Evolutionary conservation across 2,797 vertebrate species (phyloP).

Genomic region (Hypotaenidia philippensis): DNA sequence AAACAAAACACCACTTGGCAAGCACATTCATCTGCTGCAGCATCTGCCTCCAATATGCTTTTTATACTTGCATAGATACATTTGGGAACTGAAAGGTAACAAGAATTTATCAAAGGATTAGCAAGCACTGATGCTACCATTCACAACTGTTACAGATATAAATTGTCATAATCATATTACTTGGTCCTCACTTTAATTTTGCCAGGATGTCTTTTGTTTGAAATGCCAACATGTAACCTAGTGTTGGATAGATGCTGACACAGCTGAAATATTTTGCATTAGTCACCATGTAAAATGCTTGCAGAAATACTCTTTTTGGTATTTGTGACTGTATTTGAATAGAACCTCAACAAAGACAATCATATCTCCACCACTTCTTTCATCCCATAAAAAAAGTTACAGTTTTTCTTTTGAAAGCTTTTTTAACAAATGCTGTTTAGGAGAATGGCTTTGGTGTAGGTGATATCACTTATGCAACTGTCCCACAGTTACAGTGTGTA

Average conservation of each 20-base stretch:
- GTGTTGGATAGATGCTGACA: conserved; percentile 16
- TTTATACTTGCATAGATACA: background rate
- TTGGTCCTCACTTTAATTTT: background rate
- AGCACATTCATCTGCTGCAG: conserved; percentile 49
- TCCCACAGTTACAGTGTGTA: background rate
- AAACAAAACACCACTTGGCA: conserved; percentile 38
- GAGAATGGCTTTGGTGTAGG: background rate
- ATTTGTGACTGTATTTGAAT: background rate
- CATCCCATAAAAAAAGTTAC: background rate
- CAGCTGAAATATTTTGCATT: conserved; percentile 37
- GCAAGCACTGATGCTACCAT: conserved; percentile 21
- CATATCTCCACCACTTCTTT: background rate
- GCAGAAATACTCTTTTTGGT: background rate
- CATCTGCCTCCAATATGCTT: conserved; percentile 66
- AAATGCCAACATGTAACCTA: conserved; percentile 24
- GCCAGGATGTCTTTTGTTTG: conserved; percentile 13
- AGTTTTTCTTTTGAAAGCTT: background rate
- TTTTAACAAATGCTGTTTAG: background rate
- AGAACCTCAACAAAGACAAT: background rate
- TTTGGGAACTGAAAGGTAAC: conserved; percentile 60
- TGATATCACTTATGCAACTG: background rate
- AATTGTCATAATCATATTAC: conserved; percentile 12
- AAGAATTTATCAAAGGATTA: conserved; percentile 65
- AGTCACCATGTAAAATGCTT: background rate
- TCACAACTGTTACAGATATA: conserved; percentile 38